A percentile compares a stretch with the other conserved stretches of the same genome.
Conservation (phyloP, 1,140 invertebrate genomes). For the Diprion similis region DNA sequence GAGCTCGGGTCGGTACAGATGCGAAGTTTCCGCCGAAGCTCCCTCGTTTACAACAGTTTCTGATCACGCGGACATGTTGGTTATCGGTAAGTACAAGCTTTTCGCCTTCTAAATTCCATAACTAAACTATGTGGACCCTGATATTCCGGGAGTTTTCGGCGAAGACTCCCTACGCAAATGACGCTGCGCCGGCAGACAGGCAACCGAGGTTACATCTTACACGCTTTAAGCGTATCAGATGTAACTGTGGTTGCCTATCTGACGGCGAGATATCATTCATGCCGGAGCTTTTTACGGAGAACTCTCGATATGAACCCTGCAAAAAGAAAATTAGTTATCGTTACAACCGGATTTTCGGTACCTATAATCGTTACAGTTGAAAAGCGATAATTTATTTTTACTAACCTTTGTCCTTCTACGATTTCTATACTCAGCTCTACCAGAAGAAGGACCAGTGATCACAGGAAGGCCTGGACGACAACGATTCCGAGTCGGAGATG, state of each 20-base stretch:
- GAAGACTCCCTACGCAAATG: too few species aligned
- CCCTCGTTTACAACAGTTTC: slow-evolving; percentile 81
- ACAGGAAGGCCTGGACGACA: slow-evolving; percentile 64
- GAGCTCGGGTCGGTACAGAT: slow-evolving; percentile 80
- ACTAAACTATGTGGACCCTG: neutral
- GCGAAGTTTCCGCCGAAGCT: slow-evolving; percentile 86
- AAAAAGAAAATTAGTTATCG: neutral
- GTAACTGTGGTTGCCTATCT: too few species aligned
- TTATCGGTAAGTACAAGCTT: slow-evolving; percentile 73
- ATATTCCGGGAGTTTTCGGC: neutral
- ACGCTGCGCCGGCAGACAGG: neutral
- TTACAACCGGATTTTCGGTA: neutral
- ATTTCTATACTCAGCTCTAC: slow-evolving; percentile 63
- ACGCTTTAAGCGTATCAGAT: too few species aligned
- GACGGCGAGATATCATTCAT: too few species aligned
- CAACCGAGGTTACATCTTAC: neutral
- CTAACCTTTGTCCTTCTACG: slow-evolving; percentile 10
- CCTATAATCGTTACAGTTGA: neutral
- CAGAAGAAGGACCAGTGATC: slow-evolving; percentile 72
- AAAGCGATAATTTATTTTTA: slow-evolving; percentile 17
- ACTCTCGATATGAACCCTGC: too few species aligned
- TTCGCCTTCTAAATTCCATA: neutral
- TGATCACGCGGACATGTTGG: slow-evolving; percentile 76
- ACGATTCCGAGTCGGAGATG: slow-evolving; percentile 72
- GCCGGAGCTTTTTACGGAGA: too few species aligned